Evolutionary conservation across 35 echinoderm and acorn worm species (phyloP).

Genomic region (Heliocidaris tuberculata): DNA sequence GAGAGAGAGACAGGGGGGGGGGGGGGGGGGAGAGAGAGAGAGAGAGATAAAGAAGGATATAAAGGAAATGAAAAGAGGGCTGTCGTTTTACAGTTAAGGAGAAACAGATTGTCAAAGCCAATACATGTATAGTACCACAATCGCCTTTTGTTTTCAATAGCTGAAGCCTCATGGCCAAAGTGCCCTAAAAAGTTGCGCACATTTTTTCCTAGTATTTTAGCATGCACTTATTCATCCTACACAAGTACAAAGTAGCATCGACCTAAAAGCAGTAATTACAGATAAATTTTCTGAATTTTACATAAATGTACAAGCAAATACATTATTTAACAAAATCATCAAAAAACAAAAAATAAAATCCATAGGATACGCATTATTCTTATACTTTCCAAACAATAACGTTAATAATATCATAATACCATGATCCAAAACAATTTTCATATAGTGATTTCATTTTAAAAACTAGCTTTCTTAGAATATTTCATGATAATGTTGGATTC

Average conservation of each 20-base stretch:
- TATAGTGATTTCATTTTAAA: no score
- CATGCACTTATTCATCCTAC: neutral
- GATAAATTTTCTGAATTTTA: slow-evolving; percentile 2
- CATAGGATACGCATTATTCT: neutral
- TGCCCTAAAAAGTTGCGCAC: neutral
- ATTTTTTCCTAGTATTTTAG: neutral
- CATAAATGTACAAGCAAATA: slow-evolving; percentile 3
- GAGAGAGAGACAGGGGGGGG: no score
- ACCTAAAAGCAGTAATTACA: neutral
- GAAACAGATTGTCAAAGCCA: no score
- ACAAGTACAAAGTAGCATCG: neutral
- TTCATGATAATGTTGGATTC: no score
- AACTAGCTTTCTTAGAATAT: no score
- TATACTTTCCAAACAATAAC: neutral
- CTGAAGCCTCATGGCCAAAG: neutral
- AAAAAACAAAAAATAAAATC: neutral
- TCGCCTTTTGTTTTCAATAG: neutral
- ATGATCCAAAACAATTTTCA: no score
- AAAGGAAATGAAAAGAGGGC: no score
- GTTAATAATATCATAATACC: neutral
- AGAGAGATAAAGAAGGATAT: no score
- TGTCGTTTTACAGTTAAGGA: no score
- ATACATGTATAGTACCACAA: neutral
- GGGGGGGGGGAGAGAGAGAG: no score
- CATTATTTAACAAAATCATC: neutral